Evolutionary conservation across 2,888 invertebrate genomes (phyloP).

Genomic region (Digitonthophagus gazella): DNA sequence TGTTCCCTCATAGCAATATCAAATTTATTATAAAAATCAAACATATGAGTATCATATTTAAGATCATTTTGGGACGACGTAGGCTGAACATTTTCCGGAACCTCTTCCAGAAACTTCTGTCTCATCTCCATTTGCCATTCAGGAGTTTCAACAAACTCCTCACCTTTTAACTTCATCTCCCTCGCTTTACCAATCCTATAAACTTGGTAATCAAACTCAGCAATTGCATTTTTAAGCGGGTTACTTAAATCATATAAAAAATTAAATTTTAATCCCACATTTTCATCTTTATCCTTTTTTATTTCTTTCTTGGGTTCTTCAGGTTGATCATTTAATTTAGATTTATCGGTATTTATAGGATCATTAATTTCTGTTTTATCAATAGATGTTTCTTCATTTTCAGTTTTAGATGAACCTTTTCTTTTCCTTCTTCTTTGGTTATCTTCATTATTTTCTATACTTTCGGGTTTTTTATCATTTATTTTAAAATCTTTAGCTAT

Average conservation of each 20-base stretch:
- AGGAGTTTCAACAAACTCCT: neutral
- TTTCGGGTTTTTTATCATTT: slow-evolving; percentile 1
- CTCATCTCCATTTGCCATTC: neutral
- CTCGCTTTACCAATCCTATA: slow-evolving; percentile 23
- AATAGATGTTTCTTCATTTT: neutral
- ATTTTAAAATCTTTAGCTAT: neutral
- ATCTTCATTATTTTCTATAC: neutral
- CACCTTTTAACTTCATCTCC: slow-evolving; percentile 5
- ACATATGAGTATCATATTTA: neutral
- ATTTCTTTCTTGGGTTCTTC: neutral
- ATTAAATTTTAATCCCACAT: slow-evolving; percentile 22
- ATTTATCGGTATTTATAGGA: neutral
- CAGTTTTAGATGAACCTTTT: slow-evolving; percentile 8
- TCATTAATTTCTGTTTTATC: neutral
- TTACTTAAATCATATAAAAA: slow-evolving; percentile 19
- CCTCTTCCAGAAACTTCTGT: neutral
- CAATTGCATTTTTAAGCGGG: slow-evolving; percentile 19
- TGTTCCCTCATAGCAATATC: slow-evolving; percentile 19
- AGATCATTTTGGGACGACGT: neutral
- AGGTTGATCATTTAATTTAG: slow-evolving; percentile 3
- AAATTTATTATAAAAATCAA: slow-evolving; percentile 20
- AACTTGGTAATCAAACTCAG: slow-evolving; percentile 24
- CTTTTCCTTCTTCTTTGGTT: neutral
- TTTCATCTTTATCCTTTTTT: slow-evolving; percentile 5
- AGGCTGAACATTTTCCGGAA: neutral